Conservation (phyloP, 2,888 invertebrate genomes). For the Erebia palarica region DNA sequence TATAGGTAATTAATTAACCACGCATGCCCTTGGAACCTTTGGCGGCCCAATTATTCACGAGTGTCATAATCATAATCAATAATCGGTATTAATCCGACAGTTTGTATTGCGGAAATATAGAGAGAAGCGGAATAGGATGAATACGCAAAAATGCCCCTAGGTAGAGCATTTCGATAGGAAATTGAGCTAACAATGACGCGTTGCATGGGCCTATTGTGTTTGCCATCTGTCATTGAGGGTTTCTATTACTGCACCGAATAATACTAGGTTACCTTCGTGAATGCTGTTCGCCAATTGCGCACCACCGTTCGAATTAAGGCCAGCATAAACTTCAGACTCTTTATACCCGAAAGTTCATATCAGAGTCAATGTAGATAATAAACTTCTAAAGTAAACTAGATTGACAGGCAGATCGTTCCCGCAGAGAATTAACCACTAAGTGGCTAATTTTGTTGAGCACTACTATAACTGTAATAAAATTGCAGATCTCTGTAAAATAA, state of each 20-base stretch:
- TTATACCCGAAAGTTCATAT: not conserved
- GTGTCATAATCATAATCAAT: constrained; percentile 40
- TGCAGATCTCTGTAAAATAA: too few species aligned
- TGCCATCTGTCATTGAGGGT: constrained; percentile 76
- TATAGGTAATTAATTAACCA: not conserved
- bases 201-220: constrained; percentile 59
- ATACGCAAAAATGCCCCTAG: constrained; percentile 72
- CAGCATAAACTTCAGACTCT: not conserved
- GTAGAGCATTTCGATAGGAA: constrained; percentile 58
- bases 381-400: too few species aligned
- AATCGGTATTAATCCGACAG: constrained; percentile 40
- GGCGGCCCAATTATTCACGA: constrained; percentile 38
- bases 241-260: constrained; percentile 65
- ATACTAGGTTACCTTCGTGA: constrained; percentile 61
- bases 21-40: constrained; percentile 14
- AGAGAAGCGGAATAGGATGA: constrained; percentile 50
- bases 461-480: too few species aligned
- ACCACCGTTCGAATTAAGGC: constrained; percentile 22
- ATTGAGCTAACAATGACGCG: constrained; percentile 67
- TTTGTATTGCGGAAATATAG: constrained; percentile 37
- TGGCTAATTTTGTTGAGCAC: too few species aligned
- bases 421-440: too few species aligned
- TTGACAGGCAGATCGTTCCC: too few species aligned
- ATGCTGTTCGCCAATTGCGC: constrained; percentile 55
- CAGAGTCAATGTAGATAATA: too few species aligned